Evolutionary conservation across 2,797 vertebrate genomes (phyloP), one percentile per base, ranked within the genome.

Genomic region (Dicrostonyx torquatus): DNA sequence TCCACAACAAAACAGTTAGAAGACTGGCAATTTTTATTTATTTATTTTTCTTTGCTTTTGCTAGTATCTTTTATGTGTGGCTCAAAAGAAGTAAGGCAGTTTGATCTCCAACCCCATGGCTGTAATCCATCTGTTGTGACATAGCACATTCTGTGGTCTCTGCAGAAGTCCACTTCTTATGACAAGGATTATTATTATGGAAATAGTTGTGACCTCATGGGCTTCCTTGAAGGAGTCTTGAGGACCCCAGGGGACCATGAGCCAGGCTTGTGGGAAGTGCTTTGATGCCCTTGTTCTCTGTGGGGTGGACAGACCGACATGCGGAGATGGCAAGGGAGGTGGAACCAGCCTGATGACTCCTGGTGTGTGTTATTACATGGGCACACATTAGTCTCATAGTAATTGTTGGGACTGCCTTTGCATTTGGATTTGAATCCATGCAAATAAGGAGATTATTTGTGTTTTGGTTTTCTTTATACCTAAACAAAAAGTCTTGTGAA

Each of bases 81-180:
- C 95, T 95, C 93, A 83, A 97, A 43, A 76, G 93, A 96, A 94
- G n/a, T n/a, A n/a, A n/a, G 93, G 86, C 85, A 86, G 89, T 75
- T 90, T 93, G 87, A 62, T 92, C 78, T 50, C 50, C 17, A 17
- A 0, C 76, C 86, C 64, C 29, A 37, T 40, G 55, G 79, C 68
- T 88, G 40, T 15, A 4, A 93, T 83, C 90, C 53, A 0, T 79
- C 82, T 90, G 78, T 73, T 82, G 31, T 37, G n/a, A n/a, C 87
- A 85, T 87, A 53, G 37, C 50, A 22, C 64, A 1, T 93, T 17
- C 6, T 2, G 43, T 60, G 45, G 75, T 50, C 85, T 95, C 77
- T 83, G 78, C 87, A 82, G 95, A 94, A 40, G 40, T 40, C 79
- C 77, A 48, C 87, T 40, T 45, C 50, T 37, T 86, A 80, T 66